Conservation (phyloP, 2,797 vertebrate genomes). For the Chromobotia macracanthus region DNA sequence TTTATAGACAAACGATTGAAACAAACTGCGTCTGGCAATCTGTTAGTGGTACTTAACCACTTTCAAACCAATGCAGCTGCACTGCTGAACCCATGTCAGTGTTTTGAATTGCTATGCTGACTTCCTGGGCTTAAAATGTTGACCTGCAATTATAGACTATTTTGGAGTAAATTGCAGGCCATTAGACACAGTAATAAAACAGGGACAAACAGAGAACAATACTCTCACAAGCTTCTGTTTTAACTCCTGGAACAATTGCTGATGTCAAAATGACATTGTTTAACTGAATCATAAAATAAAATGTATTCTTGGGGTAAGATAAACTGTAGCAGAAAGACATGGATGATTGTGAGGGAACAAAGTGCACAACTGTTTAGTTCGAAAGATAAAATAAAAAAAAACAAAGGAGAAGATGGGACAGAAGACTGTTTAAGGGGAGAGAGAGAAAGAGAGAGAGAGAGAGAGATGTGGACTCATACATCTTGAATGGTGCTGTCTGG, state of each 20-base stretch:
- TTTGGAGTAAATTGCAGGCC: background rate
- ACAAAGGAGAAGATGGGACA: too few species aligned
- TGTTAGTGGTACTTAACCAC: background rate
- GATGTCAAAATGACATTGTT: background rate
- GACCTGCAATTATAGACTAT: constrained; percentile 3
- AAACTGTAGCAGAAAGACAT: too few species aligned
- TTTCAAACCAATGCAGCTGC: background rate
- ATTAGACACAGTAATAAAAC: background rate
- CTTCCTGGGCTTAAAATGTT: background rate
- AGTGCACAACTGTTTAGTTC: too few species aligned
- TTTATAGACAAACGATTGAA: background rate
- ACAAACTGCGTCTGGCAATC: background rate
- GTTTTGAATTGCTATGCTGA: background rate
- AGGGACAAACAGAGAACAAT: background rate
- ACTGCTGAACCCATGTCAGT: background rate
- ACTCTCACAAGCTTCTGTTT: background rate
- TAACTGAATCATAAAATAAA: background rate
- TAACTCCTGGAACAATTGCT: background rate
- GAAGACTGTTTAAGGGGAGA: background rate
- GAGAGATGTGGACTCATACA: constrained; percentile 52
- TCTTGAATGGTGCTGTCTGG: constrained; percentile 22
- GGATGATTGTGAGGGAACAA: too few species aligned
- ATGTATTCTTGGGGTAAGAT: background rate
- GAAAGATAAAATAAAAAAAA: too few species aligned
- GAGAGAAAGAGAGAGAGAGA: constrained; percentile 38